These are phyloP conservation scores for Gopherus flavomarginatus DNA, from an alignment of 2,113 vertebrate genomes.

Conservation along the genomic window DNA sequence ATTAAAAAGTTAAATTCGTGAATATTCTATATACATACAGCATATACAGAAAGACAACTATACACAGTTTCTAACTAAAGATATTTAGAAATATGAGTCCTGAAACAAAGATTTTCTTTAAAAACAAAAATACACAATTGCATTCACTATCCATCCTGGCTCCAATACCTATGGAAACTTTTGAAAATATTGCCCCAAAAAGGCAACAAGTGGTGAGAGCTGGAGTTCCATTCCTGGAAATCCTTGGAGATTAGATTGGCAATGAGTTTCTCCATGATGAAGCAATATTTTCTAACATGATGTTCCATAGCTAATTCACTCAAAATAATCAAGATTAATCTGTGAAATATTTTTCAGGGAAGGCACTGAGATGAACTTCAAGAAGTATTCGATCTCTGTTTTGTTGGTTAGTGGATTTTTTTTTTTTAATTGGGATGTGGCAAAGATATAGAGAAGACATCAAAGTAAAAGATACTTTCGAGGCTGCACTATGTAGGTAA, in stretches of 20 bases:
- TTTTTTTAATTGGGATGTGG: background rate
- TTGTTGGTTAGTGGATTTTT: background rate
- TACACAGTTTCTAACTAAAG: background rate
- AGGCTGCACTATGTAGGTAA: background rate
- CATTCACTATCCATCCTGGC: background rate
- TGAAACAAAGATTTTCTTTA: background rate
- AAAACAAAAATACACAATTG: background rate
- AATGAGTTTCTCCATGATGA: background rate
- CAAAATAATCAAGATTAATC: background rate
- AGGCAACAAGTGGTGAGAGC: background rate
- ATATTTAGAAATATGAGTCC: background rate
- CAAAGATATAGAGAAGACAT: background rate
- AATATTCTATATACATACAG: accelerated
- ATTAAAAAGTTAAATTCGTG: background rate
- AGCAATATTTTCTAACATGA: background rate
- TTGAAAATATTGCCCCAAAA: background rate
- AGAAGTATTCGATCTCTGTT: background rate
- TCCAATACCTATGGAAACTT: background rate
- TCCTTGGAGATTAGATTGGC: background rate
- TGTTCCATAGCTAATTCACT: background rate
- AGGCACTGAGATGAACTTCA: background rate
- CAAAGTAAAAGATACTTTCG: background rate
- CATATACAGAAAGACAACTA: background rate
- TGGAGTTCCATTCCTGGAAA: background rate
- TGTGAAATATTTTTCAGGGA: background rate